These are phyloP conservation scores for Chrysodeixis includens DNA, from an alignment of 2,888 invertebrate species.

Conservation along the genomic window DNA sequence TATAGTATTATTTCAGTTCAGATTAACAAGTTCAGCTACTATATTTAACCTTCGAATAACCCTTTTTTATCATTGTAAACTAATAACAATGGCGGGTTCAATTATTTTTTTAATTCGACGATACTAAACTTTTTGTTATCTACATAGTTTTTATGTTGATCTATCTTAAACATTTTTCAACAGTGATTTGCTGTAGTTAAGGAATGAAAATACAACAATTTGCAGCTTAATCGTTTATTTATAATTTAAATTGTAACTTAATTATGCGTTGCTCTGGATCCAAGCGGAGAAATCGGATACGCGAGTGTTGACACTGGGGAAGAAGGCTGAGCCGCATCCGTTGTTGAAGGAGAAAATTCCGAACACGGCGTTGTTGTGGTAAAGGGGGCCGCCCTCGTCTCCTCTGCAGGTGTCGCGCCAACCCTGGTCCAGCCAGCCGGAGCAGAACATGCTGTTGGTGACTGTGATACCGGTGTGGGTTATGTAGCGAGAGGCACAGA, in stretches of 20 bases:
- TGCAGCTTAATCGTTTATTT: background rate
- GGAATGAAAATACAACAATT: background rate
- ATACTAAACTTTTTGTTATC: too few species aligned
- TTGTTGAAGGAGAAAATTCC: slow-evolving; percentile 67
- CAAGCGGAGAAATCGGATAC: slow-evolving; percentile 67
- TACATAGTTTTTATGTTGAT: too few species aligned
- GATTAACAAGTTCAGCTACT: too few species aligned
- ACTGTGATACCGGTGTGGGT: slow-evolving; percentile 24
- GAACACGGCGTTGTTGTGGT: slow-evolving; percentile 67
- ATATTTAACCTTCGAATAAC: too few species aligned
- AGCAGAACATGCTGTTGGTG: slow-evolving; percentile 61
- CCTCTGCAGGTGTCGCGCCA: slow-evolving; percentile 77
- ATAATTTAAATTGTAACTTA: background rate
- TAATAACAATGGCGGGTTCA: too few species aligned
- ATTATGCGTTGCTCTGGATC: slow-evolving; percentile 67
- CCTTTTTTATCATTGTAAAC: too few species aligned
- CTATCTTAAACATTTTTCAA: too few species aligned
- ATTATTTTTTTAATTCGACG: too few species aligned
- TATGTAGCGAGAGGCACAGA: slow-evolving; percentile 57
- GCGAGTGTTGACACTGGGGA: slow-evolving; percentile 67
- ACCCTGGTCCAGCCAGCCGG: slow-evolving; percentile 68
- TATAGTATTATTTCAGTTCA: too few species aligned
- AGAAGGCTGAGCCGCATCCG: slow-evolving; percentile 57
- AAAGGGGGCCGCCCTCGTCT: slow-evolving; percentile 75
- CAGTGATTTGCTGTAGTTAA: too few species aligned